Conservation (phyloP, 2,888 invertebrate genomes). For the Orchestes rusci region DNA sequence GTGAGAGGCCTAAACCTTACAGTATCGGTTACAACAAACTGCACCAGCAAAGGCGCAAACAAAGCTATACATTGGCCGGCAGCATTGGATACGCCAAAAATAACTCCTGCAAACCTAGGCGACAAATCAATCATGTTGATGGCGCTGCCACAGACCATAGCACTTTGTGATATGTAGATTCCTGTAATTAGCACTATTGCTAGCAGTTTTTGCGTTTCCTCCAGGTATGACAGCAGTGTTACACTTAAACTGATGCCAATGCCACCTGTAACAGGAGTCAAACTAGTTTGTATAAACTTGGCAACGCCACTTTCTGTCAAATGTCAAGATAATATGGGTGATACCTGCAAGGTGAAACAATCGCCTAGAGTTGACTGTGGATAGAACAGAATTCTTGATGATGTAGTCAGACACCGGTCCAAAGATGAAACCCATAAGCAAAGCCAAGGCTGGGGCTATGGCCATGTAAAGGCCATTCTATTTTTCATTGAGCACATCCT, state of each 20-base stretch:
- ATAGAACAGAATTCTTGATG: slow-evolving; percentile 6
- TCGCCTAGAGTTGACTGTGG: slow-evolving; percentile 10
- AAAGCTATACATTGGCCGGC: slow-evolving; percentile 69
- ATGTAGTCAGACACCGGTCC: slow-evolving; percentile 17
- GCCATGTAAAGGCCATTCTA: slow-evolving; percentile 13
- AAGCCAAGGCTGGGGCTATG: slow-evolving; percentile 4
- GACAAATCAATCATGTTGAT: slow-evolving; percentile 74
- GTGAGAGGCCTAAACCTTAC: slow-evolving; percentile 35
- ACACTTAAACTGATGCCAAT: slow-evolving; percentile 7
- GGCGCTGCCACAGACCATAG: slow-evolving; percentile 42
- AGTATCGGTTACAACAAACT: slow-evolving; percentile 59
- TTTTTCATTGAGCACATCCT: slow-evolving; percentile 1
- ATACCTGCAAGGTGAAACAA: slow-evolving; percentile 13
- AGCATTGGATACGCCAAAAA: slow-evolving; percentile 79
- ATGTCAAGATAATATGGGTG: neutral
- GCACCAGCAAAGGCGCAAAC: slow-evolving; percentile 67
- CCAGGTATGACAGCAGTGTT: slow-evolving; percentile 6
- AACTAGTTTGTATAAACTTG: neutral
- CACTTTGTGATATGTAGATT: slow-evolving; percentile 3
- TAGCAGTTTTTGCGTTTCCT: slow-evolving; percentile 6
- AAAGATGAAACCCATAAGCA: slow-evolving; percentile 9
- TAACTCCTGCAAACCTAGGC: slow-evolving; percentile 72
- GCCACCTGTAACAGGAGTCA: slow-evolving; percentile 6
- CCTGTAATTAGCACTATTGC: slow-evolving; percentile 12
- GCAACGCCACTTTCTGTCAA: too few relatives aligned